A percentile compares a stretch with the other conserved stretches of the same genome.
Evolutionary conservation across 2,797 vertebrate genomes (phyloP).

Genomic region (Cirrhinus molitorella): DNA sequence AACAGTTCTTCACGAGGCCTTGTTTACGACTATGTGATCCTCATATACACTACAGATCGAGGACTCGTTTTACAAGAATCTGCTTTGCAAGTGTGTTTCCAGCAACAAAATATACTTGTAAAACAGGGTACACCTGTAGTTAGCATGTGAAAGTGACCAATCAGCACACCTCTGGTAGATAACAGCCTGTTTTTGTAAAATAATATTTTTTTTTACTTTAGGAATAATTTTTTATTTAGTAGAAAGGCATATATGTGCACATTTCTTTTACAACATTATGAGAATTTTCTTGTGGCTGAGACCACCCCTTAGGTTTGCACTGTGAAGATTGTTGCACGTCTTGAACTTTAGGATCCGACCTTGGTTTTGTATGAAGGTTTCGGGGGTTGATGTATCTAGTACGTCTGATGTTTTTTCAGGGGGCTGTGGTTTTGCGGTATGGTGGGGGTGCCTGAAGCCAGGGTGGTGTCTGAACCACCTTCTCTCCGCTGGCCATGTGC

Average conservation of each 20-base stretch:
- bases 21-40: constrained; percentile 6
- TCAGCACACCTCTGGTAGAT: constrained; percentile 26
- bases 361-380: constrained; percentile 40
- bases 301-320: not conserved
- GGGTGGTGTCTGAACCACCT: constrained; percentile 75
- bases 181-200: too few relatives aligned
- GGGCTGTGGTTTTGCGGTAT: constrained; percentile 75
- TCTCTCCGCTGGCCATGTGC: constrained; percentile 67
- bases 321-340: not conserved
- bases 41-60: not conserved
- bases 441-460: constrained; percentile 81
- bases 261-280: too few relatives aligned
- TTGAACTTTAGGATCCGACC: not conserved
- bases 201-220: too few relatives aligned
- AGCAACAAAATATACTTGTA: constrained; percentile 28
- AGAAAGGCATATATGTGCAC: too few relatives aligned
- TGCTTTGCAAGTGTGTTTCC: constrained; percentile 6
- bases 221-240: too few relatives aligned
- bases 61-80: constrained; percentile 40
- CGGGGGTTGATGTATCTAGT: constrained; percentile 35
- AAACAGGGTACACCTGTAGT: constrained; percentile 40
- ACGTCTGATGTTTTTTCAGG: constrained; percentile 19
- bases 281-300: not conserved
- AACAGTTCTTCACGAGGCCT: not conserved
- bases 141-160: constrained; percentile 1